A percentile compares a stretch with the other conserved stretches of the same genome.
These are phyloP conservation scores for Ispidina lecontei DNA, from an alignment of 2,797 vertebrate genomes.

Conservation along the genomic window DNA sequence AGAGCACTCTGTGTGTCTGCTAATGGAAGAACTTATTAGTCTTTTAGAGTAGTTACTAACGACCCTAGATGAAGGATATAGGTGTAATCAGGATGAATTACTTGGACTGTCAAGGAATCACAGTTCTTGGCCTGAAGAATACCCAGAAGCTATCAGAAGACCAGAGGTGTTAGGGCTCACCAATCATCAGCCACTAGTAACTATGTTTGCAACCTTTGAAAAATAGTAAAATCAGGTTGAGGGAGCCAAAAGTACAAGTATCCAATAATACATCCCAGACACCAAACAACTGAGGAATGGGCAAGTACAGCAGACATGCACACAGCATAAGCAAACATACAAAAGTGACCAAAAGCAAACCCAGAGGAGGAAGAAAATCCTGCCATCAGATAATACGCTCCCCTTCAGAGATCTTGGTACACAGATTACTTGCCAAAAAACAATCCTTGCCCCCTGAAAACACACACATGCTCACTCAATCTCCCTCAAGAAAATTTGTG, in stretches of 20 bases:
- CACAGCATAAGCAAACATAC: background rate
- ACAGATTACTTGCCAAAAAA: background rate
- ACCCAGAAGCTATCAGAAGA: background rate
- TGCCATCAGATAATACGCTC: background rate
- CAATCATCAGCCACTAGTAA: background rate
- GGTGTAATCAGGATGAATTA: background rate
- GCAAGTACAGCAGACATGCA: background rate
- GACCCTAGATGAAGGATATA: background rate
- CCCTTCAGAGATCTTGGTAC: background rate
- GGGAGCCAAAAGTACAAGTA: background rate
- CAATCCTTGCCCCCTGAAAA: fast-evolving
- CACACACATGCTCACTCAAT: fast-evolving
- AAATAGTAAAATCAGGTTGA: background rate
- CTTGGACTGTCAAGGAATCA: background rate
- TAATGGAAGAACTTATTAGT: background rate
- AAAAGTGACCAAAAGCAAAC: background rate
- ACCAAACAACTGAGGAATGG: background rate
- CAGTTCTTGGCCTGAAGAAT: background rate
- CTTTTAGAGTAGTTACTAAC: background rate
- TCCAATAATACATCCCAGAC: background rate
- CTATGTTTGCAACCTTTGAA: background rate
- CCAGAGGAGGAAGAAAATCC: background rate
- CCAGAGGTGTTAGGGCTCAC: background rate
- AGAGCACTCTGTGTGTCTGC: background rate
- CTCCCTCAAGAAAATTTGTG: background rate